Percentiles rank a stretch among this genome's conserved stretches.
Evolutionary conservation across 2,888 invertebrate genomes (phyloP).

Genomic region (Branchipolynoe longqiensis): DNA sequence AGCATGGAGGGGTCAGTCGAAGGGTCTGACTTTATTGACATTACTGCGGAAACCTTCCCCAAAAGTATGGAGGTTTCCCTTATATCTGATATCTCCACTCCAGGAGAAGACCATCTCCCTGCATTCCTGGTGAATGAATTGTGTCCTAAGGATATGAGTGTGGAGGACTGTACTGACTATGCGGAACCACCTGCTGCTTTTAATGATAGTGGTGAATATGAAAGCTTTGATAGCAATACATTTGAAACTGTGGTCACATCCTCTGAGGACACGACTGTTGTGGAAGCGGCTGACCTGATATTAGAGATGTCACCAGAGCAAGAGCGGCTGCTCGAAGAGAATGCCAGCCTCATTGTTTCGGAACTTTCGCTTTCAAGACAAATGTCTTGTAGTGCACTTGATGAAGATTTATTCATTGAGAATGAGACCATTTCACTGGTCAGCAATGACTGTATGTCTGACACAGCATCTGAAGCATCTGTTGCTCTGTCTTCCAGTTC

Average conservation of each 20-base stretch:
- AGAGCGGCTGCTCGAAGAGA: slow-evolving; percentile 84
- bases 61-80: slow-evolving; percentile 67
- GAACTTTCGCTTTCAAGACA: slow-evolving; percentile 83
- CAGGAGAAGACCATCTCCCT: slow-evolving; percentile 21
- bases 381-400: slow-evolving; percentile 78
- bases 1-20: slow-evolving; percentile 33
- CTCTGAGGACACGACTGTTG: slow-evolving; percentile 29
- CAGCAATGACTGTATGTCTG: slow-evolving; percentile 88
- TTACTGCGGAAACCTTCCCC: slow-evolving; percentile 73
- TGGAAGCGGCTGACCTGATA: slow-evolving; percentile 18
- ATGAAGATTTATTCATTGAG: slow-evolving; percentile 84
- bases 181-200: neutral
- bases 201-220: neutral
- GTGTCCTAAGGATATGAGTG: neutral
- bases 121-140: no score
- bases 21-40: slow-evolving; percentile 63
- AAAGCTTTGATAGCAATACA: neutral
- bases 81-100: slow-evolving; percentile 61
- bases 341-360: slow-evolving; percentile 85
- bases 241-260: slow-evolving; percentile 19
- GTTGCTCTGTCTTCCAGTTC: slow-evolving; percentile 75
- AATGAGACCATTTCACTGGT: slow-evolving; percentile 87
- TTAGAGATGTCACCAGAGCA: slow-evolving; percentile 76
- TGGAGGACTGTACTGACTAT: neutral
- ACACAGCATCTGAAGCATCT: slow-evolving; percentile 81